Conservation (phyloP, 2,797 vertebrate species). For the Microhierax caerulescens region DNA sequence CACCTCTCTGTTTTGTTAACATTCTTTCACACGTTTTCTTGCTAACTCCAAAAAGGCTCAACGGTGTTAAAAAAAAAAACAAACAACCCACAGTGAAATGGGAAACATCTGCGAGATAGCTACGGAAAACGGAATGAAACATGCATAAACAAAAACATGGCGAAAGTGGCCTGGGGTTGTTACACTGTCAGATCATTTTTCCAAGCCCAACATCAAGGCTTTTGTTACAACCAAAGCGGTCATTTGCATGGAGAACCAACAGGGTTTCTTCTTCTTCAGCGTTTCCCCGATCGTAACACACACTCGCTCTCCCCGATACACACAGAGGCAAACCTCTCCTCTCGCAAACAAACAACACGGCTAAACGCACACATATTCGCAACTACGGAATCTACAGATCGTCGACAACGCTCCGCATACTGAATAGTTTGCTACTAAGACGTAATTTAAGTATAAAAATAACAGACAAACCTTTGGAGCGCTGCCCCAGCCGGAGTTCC, state of each 20-base stretch:
- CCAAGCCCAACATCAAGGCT: conserved; percentile 73
- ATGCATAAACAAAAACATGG: conserved; percentile 79
- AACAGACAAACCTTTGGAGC: conserved; percentile 64
- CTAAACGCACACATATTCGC: not conserved
- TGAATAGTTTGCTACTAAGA: rapidly evolving
- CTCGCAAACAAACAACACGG: not conserved
- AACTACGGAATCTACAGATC: not conserved
- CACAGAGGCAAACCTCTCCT: not conserved
- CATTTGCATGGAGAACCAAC: conserved; percentile 76
- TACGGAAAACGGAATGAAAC: conserved; percentile 47
- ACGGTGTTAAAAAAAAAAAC: not conserved
- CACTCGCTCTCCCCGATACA: not conserved
- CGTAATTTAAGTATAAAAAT: not conserved
- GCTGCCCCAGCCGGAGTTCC: conserved; percentile 71
- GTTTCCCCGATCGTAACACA: conserved; percentile 10
- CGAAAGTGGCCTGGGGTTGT: conserved; percentile 77
- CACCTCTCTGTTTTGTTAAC: conserved; percentile 63
- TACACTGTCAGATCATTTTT: conserved; percentile 69
- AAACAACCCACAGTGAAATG: not conserved
- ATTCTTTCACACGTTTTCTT: conserved; percentile 62
- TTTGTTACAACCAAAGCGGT: conserved; percentile 76
- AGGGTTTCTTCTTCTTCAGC: conserved; percentile 61
- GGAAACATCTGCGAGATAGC: conserved; percentile 49
- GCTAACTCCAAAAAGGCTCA: conserved; percentile 50
- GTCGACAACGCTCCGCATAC: not conserved